Evolutionary conservation across 2,888 invertebrate genomes (phyloP).

Genomic region (Eurytoma adleriae): DNA sequence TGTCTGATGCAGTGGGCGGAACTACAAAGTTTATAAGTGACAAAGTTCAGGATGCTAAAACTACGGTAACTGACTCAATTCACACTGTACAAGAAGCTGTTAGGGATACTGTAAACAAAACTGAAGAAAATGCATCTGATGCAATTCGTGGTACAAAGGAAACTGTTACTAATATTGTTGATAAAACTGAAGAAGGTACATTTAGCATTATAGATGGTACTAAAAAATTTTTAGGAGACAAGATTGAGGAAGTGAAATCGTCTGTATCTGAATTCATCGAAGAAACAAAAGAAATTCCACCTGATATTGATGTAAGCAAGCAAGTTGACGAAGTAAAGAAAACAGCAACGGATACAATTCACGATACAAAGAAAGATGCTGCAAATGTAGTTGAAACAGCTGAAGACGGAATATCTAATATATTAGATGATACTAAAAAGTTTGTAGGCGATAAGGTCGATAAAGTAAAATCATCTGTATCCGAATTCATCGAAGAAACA

Average conservation of each 20-base stretch:
- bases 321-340: slow-evolving; percentile 19
- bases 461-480: too few species aligned
- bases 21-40: background rate
- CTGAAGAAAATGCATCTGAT: background rate
- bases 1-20: background rate
- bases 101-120: background rate
- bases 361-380: background rate
- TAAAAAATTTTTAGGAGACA: background rate
- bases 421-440: background rate
- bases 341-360: background rate
- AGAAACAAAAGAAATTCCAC: too few species aligned
- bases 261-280: too few species aligned
- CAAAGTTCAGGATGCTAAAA: background rate
- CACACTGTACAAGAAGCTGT: too few species aligned
- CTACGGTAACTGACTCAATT: background rate
- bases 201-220: background rate
- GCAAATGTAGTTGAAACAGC: background rate
- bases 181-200: background rate
- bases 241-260: background rate
- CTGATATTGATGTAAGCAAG: background rate
- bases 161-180: background rate
- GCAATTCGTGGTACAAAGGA: background rate
- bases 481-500: too few species aligned
- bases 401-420: background rate
- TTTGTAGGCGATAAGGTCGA: too few species aligned